Percentiles rank a stretch among this genome's conserved stretches.
Conservation (phyloP, 2,888 invertebrate genomes). For the Ditylenchus weischeri region DNA sequence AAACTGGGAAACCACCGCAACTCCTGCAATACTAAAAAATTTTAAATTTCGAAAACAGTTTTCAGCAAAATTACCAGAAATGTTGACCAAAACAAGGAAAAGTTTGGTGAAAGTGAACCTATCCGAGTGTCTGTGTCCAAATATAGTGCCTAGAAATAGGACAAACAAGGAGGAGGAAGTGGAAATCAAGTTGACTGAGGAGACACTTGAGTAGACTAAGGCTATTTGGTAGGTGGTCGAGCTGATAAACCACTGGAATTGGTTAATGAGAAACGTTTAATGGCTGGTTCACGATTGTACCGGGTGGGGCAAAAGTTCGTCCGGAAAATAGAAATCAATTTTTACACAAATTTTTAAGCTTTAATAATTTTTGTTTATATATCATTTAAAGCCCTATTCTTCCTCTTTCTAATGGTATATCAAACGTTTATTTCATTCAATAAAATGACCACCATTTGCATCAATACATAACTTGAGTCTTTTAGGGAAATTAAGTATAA, state of each 20-base stretch:
- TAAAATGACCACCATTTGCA: too few species aligned
- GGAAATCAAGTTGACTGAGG: constrained; percentile 82
- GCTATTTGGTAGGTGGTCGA: constrained; percentile 83
- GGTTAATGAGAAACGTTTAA: too few species aligned
- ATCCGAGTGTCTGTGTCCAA: constrained; percentile 29
- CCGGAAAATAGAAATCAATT: too few species aligned
- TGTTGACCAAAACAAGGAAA: constrained; percentile 46
- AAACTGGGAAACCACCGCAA: constrained; percentile 48
- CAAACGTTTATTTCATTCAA: too few species aligned
- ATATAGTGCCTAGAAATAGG: constrained; percentile 72
- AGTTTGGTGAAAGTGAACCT: constrained; percentile 58
- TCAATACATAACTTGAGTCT: too few species aligned
- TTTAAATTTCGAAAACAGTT: constrained; percentile 16
- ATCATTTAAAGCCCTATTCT: too few species aligned
- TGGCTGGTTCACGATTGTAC: too few species aligned
- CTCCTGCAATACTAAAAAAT: constrained; percentile 41
- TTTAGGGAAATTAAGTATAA: too few species aligned
- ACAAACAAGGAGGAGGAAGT: constrained; percentile 86
- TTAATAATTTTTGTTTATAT: too few species aligned
- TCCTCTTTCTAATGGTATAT: too few species aligned
- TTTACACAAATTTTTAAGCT: too few species aligned
- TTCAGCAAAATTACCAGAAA: constrained; percentile 43
- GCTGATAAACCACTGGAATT: constrained; percentile 83
- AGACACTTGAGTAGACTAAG: constrained; percentile 61
- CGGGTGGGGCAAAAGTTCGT: too few species aligned